Evolutionary conservation across 1,140 invertebrate species (phyloP), one percentile per base, ranked within the genome.

Genomic region (Drosophila gunungcola): DNA sequence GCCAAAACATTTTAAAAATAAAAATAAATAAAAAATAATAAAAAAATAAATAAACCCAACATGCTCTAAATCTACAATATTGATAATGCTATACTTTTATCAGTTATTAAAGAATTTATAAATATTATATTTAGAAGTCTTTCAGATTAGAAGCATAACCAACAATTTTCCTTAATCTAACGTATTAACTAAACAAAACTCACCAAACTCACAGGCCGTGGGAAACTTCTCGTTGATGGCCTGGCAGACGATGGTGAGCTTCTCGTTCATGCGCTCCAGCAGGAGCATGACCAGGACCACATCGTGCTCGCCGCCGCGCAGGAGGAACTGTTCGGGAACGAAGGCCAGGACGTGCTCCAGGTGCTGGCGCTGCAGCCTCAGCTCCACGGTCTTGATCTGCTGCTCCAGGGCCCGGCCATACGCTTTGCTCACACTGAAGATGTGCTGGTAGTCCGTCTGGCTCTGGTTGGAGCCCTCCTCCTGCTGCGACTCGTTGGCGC

Each of bases 261-360:
- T 99, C 53, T 96, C 96, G 41, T 97, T 95, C 80, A 99, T 94
- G 38, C 98, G 94, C 4, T 98, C 97, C 57, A 99, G 94, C n/a
- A 99, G 93, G 2, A 99, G 93, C 16, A 98, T 94, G 4, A 97
- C 95, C 60, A 97, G 93, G 13, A 99, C 95, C 9, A 98, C 98
- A 93, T 99, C 98, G 92, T 99, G 96, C 93, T 99, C 98, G 68
- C 97, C 97, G 70, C 98, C 98, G 34, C 97, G 94, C 43, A 94
- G 94, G 93, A 98, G 95, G 90, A 99, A 99, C 69, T 96, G 96
- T 70, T 99, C 98, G 0, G 98, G 97, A 95, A 99, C 96, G 82
- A 98, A 99, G 0, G 97, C 95, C 11, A 96, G 94, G 46, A 99
- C 93, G 93, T 98, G 97, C 51, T 95, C 94, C 4, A 98, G 95